phyloP scores from a whole-genome alignment of 1,140 invertebrate genomes.

The Papilio aristodemus region DNA sequence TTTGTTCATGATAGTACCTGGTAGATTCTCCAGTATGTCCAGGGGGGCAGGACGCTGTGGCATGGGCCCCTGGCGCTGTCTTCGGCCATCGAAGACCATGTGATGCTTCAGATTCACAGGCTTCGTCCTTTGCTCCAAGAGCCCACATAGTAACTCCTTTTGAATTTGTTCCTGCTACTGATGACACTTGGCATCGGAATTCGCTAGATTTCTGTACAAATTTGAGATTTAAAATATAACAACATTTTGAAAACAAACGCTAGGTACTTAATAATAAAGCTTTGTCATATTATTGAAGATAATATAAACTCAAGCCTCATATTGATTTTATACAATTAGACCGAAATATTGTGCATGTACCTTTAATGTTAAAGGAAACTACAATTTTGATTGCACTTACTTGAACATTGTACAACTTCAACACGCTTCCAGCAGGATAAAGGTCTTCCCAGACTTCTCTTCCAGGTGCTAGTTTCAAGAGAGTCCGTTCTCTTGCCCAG shows the following conservation, averaged over 20 bases:
- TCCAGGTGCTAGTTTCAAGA: conserved; percentile 85
- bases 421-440: conserved; percentile 88
- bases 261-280: conserved; percentile 4
- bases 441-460: conserved; percentile 90
- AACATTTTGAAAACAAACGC: background rate
- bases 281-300: background rate
- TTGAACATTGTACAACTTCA: conserved; percentile 88
- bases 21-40: conserved; percentile 72
- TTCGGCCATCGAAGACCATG: conserved; percentile 73
- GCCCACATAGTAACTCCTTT: conserved; percentile 71
- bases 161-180: conserved; percentile 69
- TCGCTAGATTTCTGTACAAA: conserved; percentile 72
- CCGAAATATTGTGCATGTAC: too few relatives aligned
- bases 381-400: conserved; percentile 63
- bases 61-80: conserved; percentile 72
- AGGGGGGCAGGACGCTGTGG: conserved; percentile 63
- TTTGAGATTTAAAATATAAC: conserved; percentile 8
- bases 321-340: too few relatives aligned
- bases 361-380: too few relatives aligned
- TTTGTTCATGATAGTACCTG: conserved; percentile 47
- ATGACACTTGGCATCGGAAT: conserved; percentile 76
- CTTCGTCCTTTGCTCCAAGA: conserved; percentile 57
- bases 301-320: too few relatives aligned
- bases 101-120: conserved; percentile 58
- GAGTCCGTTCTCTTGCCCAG: conserved; percentile 87